These are phyloP conservation scores for Carpatolechia fugitivella DNA, from an alignment of 2,888 invertebrate genomes.

Conservation along the genomic window DNA sequence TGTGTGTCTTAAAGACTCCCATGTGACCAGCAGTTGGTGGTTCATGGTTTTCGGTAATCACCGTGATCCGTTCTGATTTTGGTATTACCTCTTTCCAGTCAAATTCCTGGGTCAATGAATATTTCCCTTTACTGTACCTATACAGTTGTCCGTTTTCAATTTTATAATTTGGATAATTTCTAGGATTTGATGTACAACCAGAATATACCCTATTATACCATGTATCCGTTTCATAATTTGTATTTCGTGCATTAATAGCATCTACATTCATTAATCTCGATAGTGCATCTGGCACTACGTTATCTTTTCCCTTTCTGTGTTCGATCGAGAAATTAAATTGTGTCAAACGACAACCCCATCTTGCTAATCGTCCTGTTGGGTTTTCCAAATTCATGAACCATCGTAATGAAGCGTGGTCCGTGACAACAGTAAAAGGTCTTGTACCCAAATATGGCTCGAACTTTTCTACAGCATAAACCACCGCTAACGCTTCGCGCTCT, in stretches of 20 bases:
- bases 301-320: conserved; percentile 7
- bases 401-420: conserved; percentile 14
- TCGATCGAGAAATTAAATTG: conserved; percentile 3
- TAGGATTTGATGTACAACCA: neutral
- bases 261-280: neutral
- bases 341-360: conserved; percentile 10
- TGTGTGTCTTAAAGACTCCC: conserved; percentile 11
- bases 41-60: neutral
- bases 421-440: conserved; percentile 9
- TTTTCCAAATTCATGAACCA: conserved; percentile 11
- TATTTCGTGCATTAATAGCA: neutral
- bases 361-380: conserved; percentile 13
- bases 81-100: conserved; percentile 7
- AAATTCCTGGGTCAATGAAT: neutral
- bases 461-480: conserved; percentile 19
- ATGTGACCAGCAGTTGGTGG: neutral
- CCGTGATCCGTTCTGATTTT: neutral
- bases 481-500: conserved; percentile 21
- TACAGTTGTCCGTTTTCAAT: neutral
- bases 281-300: conserved; percentile 13
- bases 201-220: neutral
- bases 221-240: neutral
- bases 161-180: neutral
- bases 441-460: conserved; percentile 21
- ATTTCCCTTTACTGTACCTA: neutral